phyloP scores from a whole-genome alignment of 2,797 vertebrate species.

The Parauchenoglanis ngamensis region DNA sequence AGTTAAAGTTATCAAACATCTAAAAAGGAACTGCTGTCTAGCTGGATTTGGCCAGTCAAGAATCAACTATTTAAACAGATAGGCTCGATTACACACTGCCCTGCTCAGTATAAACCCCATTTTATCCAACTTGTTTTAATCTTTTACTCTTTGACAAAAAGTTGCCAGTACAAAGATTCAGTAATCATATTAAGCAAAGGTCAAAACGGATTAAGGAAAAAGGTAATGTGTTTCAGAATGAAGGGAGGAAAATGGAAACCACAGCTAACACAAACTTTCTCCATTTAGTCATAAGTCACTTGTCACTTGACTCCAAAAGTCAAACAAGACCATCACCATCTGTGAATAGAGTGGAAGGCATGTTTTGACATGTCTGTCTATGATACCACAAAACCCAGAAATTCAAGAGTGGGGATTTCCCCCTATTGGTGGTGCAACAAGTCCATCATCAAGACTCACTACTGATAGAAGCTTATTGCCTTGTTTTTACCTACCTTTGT shows the following conservation, averaged over 20 bases:
- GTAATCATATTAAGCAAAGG: neutral
- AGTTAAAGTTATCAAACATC: neutral
- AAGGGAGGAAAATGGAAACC: neutral
- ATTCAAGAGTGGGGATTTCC: neutral
- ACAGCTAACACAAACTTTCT: neutral
- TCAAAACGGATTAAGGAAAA: neutral
- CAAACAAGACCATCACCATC: neutral
- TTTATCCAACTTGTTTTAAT: neutral
- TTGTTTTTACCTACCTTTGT: neutral
- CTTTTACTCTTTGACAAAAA: neutral
- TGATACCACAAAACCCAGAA: neutral
- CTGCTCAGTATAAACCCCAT: neutral
- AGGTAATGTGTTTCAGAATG: neutral
- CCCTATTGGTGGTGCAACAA: neutral
- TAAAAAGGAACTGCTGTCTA: neutral
- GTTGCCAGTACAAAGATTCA: neutral
- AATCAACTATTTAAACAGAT: neutral
- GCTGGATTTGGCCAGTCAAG: neutral
- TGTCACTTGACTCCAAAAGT: neutral
- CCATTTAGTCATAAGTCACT: neutral
- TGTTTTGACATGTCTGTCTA: neutral
- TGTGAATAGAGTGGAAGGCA: neutral
- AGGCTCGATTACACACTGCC: neutral
- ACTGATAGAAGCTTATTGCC: neutral
- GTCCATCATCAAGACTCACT: neutral